Evolutionary conservation across 2,113 vertebrate species (phyloP).

Genomic region (Oreocharis arfaki): DNA sequence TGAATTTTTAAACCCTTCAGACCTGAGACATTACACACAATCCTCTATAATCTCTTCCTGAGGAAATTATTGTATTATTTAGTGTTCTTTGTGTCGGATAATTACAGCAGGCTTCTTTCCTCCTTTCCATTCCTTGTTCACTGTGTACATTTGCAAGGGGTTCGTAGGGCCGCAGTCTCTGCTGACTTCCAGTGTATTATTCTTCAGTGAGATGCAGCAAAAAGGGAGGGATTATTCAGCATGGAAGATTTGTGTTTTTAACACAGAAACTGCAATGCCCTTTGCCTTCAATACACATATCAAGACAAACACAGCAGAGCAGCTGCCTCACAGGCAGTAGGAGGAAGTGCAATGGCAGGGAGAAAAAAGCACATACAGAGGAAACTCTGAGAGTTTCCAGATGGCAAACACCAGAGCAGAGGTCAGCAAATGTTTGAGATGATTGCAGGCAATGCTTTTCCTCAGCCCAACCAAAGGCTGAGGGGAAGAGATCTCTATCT

Average conservation of each 20-base stretch:
- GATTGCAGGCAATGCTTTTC: background rate
- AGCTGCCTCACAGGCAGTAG: background rate
- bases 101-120: background rate
- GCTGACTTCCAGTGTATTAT: background rate
- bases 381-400: background rate
- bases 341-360: background rate
- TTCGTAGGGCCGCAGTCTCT: background rate
- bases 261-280: background rate
- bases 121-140: background rate
- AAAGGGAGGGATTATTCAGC: background rate
- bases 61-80: constrained; percentile 14
- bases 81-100: background rate
- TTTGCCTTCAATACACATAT: background rate
- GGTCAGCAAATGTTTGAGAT: background rate
- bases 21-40: background rate
- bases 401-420: background rate
- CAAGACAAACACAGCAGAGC: background rate
- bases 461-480: background rate
- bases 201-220: background rate
- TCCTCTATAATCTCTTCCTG: constrained; percentile 42
- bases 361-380: background rate
- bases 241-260: background rate
- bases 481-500: background rate
- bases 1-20: constrained; percentile 20
- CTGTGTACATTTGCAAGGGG: background rate